Base-by-base conservation (phyloP, 2,888 invertebrate genomes). In the Torymus texanus region DNA sequence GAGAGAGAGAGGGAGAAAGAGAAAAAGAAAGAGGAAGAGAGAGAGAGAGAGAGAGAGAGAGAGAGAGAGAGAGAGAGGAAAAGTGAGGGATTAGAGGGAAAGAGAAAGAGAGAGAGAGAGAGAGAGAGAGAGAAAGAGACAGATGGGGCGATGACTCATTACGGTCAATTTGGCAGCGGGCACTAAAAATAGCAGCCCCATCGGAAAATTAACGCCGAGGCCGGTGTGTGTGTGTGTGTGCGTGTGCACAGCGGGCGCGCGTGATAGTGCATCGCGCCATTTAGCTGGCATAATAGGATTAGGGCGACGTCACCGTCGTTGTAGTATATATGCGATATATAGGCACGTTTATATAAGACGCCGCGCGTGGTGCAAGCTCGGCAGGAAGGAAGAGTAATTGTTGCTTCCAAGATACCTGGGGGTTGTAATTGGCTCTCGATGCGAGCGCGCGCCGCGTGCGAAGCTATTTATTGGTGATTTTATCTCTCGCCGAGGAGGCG, bases 121-220 rank as follows among this genome's bases (percentile, higher is more conserved):
- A 29, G 51, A 61, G 51, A 71, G 51, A 71, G 55, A 61, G 61
- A 51, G 61, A 55, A 21, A 51, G 21, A 16, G 51, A 59, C 14
- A 10, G 62, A 29, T 14, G 0, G 12, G 5, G 3, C 10, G 18
- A 21, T 3, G 21, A 12, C 51, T 74, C 63, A 73, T 73, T 73
- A 65, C 63, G 73, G 63, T 21, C 73, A 73, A 73, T 73, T 73
- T 65, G 55, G 11, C 56, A 4, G 55, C 41, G 53, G 16, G 14
- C 63, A 13, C 73, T 65, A 65, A 73, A 73, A 73, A 73, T 73
- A 73, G 73, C 62, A 14, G n/a, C 72, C n/a, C 16, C 12, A 8
- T 13, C 50, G 50, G n/a, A 62, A 61, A 72, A 72, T 72, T 72
- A 73, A 29, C 63, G 61, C 21, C 71, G 61, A 61, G 71, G 62